Conservation (phyloP, 2,113 vertebrate genomes). For the Pica pica region DNA sequence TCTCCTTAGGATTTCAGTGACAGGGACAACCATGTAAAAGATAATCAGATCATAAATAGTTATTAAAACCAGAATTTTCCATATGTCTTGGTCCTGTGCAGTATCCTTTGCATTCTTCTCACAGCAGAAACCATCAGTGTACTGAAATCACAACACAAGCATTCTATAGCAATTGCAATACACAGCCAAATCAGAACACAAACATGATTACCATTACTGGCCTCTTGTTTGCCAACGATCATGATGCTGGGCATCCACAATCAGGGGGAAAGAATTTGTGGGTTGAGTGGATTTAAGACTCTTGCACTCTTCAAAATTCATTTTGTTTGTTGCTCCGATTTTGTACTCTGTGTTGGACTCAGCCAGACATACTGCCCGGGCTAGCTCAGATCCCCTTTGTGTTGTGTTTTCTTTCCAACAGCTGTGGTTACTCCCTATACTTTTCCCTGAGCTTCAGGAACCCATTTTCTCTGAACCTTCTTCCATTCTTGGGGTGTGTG, state of each 20-base stretch:
- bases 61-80: neutral
- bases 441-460: neutral
- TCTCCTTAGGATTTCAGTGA: neutral
- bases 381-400: neutral
- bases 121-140: neutral
- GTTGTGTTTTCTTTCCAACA: neutral
- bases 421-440: neutral
- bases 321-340: neutral
- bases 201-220: neutral
- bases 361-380: too few species aligned
- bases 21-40: neutral
- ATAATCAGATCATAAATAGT: neutral
- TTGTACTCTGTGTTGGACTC: too few species aligned
- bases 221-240: neutral
- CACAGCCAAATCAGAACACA: neutral
- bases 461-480: neutral
- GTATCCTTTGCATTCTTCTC: neutral
- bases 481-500: neutral
- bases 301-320: neutral
- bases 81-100: neutral
- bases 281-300: neutral
- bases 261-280: neutral
- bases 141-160: neutral
- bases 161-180: neutral
- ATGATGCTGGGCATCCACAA: neutral